phyloP scores from a whole-genome alignment of 2,797 vertebrate genomes.

The Protonibea diacanthus region DNA sequence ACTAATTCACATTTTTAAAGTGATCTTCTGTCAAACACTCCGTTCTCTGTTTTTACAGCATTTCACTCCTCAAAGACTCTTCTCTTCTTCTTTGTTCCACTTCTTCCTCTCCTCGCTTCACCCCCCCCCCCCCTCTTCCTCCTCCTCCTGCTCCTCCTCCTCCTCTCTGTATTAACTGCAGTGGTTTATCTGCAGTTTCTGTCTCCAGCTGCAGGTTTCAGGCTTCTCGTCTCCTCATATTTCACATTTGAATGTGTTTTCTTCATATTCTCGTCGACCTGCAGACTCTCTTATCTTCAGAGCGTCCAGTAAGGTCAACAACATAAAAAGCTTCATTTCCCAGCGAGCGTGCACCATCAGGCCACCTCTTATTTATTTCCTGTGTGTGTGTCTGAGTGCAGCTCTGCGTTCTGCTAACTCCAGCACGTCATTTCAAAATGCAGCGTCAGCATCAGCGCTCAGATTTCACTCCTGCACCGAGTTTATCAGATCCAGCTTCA shows the following conservation, averaged over 20 bases:
- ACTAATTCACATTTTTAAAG: not conserved
- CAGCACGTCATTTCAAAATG: slow-evolving; percentile 11
- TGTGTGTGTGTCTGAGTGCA: not conserved
- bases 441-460: not conserved
- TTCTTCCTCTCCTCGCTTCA: not conserved
- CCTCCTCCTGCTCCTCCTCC: slow-evolving; percentile 5
- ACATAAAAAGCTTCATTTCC: slow-evolving; percentile 20
- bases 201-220: slow-evolving; percentile 29
- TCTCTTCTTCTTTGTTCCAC: not conserved
- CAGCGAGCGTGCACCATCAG: not conserved
- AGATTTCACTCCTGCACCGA: not conserved
- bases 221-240: not conserved
- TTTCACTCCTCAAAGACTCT: slow-evolving; percentile 2
- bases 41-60: not conserved
- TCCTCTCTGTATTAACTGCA: slow-evolving; percentile 17
- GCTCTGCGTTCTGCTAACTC: slow-evolving; percentile 3
- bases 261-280: not conserved
- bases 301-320: slow-evolving; percentile 16
- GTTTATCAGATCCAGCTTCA: slow-evolving; percentile 8
- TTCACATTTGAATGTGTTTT: slow-evolving; percentile 14
- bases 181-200: slow-evolving; percentile 24
- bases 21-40: not conserved
- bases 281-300: slow-evolving; percentile 10
- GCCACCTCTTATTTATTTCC: not conserved
- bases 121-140: not conserved